Conservation (phyloP, 2,113 vertebrate genomes). For the Ammodytes dubius region DNA sequence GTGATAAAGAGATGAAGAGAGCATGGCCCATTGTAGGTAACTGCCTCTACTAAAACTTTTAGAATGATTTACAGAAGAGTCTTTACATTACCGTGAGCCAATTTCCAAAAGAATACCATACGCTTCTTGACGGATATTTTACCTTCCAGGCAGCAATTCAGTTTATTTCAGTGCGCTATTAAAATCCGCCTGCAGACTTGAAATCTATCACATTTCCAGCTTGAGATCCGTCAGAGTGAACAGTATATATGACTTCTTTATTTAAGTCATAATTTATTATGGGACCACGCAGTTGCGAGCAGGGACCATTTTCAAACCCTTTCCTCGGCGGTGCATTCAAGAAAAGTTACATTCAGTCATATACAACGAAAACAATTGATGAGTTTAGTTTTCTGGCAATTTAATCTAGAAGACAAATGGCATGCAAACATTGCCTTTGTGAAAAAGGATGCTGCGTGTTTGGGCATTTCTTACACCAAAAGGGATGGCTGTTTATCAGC, state of each 20-base stretch:
- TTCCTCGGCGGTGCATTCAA: not conserved
- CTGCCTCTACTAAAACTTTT: conserved; percentile 65
- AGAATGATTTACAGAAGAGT: conserved; percentile 49
- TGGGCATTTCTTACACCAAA: conserved; percentile 4
- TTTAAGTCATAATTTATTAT: conserved; percentile 1
- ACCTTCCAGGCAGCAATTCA: conserved; percentile 40
- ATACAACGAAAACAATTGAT: conserved; percentile 18
- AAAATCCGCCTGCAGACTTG: conserved; percentile 40
- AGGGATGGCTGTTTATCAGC: not conserved
- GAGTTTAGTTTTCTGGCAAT: conserved; percentile 4
- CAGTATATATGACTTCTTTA: not conserved
- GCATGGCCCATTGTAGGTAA: conserved; percentile 62
- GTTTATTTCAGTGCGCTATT: conserved; percentile 39
- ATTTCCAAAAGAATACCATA: conserved; percentile 44
- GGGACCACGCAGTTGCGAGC: not conserved
- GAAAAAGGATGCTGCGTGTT: conserved; percentile 14
- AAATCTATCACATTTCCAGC: conserved; percentile 29
- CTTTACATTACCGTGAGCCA: conserved; percentile 47
- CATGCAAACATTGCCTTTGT: not conserved
- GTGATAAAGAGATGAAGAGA: conserved; percentile 64
- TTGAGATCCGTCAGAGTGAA: conserved; percentile 21
- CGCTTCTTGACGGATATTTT: conserved; percentile 33
- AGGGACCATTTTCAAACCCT: not conserved
- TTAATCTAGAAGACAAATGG: conserved; percentile 34
- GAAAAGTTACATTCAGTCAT: conserved; percentile 21